Base-by-base conservation (phyloP, 1,140 invertebrate genomes). In the Eumeta japonica region DNA sequence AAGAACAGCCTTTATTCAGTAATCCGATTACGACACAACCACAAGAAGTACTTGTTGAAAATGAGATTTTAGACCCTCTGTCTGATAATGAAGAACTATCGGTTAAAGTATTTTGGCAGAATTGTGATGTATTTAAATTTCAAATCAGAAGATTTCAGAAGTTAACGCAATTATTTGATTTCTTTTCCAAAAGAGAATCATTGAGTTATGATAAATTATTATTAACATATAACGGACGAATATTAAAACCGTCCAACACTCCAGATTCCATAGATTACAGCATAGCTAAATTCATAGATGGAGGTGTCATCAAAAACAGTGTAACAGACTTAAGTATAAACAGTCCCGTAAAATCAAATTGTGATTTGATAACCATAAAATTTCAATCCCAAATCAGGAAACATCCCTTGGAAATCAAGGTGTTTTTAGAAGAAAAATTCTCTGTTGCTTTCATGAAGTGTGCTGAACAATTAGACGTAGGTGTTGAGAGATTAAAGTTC, bases 221-320 rank as follows among this genome's bases (percentile, higher is more conserved):
- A 2, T 62, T 72, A 12, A 59, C 44, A 3, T 70, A 60, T 32
- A 60, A 68, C 14, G 54, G 59, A 41, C 51, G 29, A 10, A 66
- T 66, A 28, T 28, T 73, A 3, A 57, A 48, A 16, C 43, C 43
- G 0, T 50, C 62, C 3, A 60, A 72, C 34, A 62, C 62, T 3
- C 67, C 67, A 0, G 60, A 64, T 3, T 45, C 52, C 0, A 67
- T 72, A 20, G 35, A 52, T 2, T 72, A 72, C 30, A 67, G 41
- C 20, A 62, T 70, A 11, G 52, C 44, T 3, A 67, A 66, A 16
- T 67, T 72, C 43, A 72, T 72, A 10, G 65, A 70, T 2, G 65
- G 67, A 1, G 67, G 67, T 12, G 41, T 72, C 3, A 45, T 59
- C 1, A 56, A 50, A 20, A 44, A 52, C 10, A 46, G 35, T 37